Evolutionary conservation across 2,888 invertebrate species (phyloP).

Genomic region (Drosophila austrosaltans): DNA sequence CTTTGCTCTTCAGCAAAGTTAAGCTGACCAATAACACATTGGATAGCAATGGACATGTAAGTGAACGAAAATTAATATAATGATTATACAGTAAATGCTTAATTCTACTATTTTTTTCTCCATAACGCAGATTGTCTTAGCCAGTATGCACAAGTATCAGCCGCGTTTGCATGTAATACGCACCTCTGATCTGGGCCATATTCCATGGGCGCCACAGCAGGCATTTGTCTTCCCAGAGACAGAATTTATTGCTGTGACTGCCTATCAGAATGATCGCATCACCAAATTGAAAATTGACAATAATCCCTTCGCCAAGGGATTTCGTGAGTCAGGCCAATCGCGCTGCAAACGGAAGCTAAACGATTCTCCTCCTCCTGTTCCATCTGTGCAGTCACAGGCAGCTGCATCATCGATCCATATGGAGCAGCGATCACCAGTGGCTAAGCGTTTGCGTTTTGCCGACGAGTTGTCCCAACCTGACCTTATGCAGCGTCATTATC

Average conservation of each 20-base stretch:
- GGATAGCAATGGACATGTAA: slow-evolving; percentile 90
- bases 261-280: slow-evolving; percentile 95
- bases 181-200: slow-evolving; percentile 88
- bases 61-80: slow-evolving; percentile 74
- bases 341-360: slow-evolving; percentile 87
- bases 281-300: slow-evolving; percentile 95
- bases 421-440: slow-evolving; percentile 49
- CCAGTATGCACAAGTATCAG: slow-evolving; percentile 98
- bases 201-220: slow-evolving; percentile 89
- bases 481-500: slow-evolving; percentile 58
- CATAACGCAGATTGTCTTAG: slow-evolving; percentile 89
- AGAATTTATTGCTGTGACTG: slow-evolving; percentile 97
- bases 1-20: slow-evolving; percentile 90
- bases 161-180: slow-evolving; percentile 93
- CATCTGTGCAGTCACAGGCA: slow-evolving; percentile 25
- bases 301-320: slow-evolving; percentile 97
- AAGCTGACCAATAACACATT: slow-evolving; percentile 94
- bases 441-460: slow-evolving; percentile 72
- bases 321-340: slow-evolving; percentile 92
- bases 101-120: not conserved
- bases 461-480: slow-evolving; percentile 47
- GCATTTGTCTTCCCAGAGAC: slow-evolving; percentile 90
- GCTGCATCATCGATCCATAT: slow-evolving; percentile 17
- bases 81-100: not conserved
- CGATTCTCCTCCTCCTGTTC: slow-evolving; percentile 79